Conservation (phyloP, 2,888 invertebrate species). For the Neoitamus cyanurus region DNA sequence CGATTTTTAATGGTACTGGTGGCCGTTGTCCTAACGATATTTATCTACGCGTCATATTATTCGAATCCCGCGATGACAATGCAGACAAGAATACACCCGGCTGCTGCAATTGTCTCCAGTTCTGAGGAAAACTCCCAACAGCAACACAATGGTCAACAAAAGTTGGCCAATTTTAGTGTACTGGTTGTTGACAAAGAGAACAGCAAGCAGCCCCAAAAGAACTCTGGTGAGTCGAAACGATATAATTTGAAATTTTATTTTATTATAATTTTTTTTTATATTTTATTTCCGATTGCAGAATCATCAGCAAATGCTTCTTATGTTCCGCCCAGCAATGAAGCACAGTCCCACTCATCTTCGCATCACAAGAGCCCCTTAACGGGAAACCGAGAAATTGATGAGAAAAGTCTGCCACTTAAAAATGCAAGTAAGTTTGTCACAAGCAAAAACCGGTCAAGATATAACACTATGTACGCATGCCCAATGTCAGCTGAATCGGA, state of each 20-base stretch:
- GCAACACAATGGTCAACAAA: not conserved
- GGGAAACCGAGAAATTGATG: not conserved
- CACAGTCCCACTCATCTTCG: not conserved
- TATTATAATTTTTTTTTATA: not conserved
- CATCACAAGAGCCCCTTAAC: not conserved
- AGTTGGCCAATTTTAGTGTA: not conserved
- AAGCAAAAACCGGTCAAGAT: too few species aligned
- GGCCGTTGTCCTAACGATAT: constrained; percentile 66
- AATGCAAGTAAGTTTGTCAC: not conserved
- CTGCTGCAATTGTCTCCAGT: not conserved
- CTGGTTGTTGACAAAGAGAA: constrained; percentile 42
- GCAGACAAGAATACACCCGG: constrained; percentile 58
- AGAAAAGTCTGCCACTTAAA: not conserved
- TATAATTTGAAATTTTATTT: not conserved
- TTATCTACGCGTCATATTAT: constrained; percentile 68
- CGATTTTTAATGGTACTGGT: constrained; percentile 66
- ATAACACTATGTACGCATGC: too few species aligned
- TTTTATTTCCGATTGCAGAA: constrained; percentile 11
- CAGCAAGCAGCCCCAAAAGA: constrained; percentile 24
- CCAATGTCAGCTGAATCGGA: too few species aligned
- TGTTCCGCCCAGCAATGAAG: too few species aligned
- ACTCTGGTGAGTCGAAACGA: constrained; percentile 6
- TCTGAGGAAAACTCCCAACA: not conserved
- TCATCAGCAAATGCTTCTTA: constrained; percentile 11
- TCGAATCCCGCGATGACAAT: constrained; percentile 61